phyloP scores from a whole-genome alignment of 2,888 invertebrate species.

The Cephalotes varians region DNA sequence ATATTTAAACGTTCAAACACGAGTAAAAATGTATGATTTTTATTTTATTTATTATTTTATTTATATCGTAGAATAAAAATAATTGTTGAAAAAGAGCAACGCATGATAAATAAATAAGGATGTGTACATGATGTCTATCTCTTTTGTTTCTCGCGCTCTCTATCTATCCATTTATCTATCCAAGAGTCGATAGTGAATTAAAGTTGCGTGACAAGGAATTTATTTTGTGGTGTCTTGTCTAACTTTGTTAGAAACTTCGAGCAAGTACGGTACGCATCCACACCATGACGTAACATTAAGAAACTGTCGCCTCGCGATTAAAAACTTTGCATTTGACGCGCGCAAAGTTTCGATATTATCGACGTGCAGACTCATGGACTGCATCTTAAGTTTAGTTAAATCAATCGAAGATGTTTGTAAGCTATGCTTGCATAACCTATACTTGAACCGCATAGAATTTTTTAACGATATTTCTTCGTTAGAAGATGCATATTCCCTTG shows the following conservation, averaged over 20 bases:
- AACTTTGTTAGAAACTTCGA: slow-evolving; percentile 45
- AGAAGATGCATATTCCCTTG: neutral
- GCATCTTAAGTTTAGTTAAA: slow-evolving; percentile 20
- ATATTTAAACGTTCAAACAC: neutral
- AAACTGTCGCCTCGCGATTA: slow-evolving; percentile 51
- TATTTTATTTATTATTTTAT: neutral
- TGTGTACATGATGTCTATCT: too few species aligned
- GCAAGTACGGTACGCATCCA: slow-evolving; percentile 14
- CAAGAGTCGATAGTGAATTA: slow-evolving; percentile 51
- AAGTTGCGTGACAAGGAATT: slow-evolving; percentile 53
- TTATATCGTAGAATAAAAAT: neutral
- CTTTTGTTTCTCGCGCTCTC: neutral
- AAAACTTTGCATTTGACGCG: slow-evolving; percentile 42
- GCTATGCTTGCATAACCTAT: neutral
- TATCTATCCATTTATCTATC: neutral
- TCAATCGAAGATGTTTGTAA: neutral
- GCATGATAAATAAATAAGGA: neutral
- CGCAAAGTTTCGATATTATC: slow-evolving; percentile 42
- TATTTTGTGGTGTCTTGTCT: slow-evolving; percentile 44
- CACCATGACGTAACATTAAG: slow-evolving; percentile 34
- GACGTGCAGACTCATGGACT: neutral
- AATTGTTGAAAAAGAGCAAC: neutral
- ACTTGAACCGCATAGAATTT: neutral
- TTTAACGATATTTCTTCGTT: neutral
- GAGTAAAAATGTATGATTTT: neutral